Conservation (phyloP, 2,888 invertebrate species). For the Scelioninae gen. 1 region DNA sequence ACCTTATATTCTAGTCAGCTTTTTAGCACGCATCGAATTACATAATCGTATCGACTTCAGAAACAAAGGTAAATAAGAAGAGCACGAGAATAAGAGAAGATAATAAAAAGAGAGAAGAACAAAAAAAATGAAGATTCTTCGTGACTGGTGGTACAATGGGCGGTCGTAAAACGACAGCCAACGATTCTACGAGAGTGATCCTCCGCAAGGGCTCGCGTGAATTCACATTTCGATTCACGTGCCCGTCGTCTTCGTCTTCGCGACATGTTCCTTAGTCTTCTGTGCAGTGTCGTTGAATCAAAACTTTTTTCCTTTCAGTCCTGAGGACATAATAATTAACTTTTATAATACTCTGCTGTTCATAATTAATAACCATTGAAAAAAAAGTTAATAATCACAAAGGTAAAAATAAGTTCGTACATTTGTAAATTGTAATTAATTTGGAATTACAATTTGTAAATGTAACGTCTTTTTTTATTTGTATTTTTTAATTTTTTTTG, state of each 20-base stretch:
- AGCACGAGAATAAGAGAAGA: conserved; percentile 19
- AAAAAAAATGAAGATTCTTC: conserved; percentile 36
- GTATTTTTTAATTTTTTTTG: too few relatives aligned
- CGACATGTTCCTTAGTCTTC: conserved; percentile 70
- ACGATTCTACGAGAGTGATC: conserved; percentile 51
- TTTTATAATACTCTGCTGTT: too few relatives aligned
- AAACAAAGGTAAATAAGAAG: conserved; percentile 36
- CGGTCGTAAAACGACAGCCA: conserved; percentile 54
- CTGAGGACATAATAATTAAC: neutral
- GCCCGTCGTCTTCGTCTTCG: conserved; percentile 69
- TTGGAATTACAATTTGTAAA: too few relatives aligned
- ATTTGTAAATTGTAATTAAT: too few relatives aligned
- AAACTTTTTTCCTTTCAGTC: neutral
- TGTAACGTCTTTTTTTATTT: too few relatives aligned
- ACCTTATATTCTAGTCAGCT: conserved; percentile 84
- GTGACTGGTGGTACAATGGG: conserved; percentile 51
- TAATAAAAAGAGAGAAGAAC: neutral
- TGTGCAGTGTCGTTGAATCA: conserved; percentile 68
- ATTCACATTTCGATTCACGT: conserved; percentile 56
- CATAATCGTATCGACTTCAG: conserved; percentile 70
- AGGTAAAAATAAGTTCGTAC: too few relatives aligned
- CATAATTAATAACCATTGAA: too few relatives aligned
- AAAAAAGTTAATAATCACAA: too few relatives aligned
- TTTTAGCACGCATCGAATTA: conserved; percentile 82
- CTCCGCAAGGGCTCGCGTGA: conserved; percentile 61